These are phyloP conservation scores for Temnothorax curvispinosus DNA, from an alignment of 1,140 invertebrate genomes.

Conservation along the genomic window DNA sequence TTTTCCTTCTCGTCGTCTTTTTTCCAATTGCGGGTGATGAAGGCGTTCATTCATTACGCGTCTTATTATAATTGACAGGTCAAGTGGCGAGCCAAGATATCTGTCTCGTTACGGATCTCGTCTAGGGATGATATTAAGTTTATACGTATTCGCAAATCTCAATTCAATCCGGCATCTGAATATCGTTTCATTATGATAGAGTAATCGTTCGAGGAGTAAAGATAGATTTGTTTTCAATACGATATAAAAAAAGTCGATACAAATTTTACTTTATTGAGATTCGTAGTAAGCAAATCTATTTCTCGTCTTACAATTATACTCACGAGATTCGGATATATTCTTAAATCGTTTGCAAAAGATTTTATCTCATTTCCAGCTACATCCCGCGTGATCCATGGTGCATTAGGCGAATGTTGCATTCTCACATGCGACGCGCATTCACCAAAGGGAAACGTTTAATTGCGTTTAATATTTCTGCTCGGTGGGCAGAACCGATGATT, in stretches of 20 bases:
- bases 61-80: constrained; percentile 71
- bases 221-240: neutral
- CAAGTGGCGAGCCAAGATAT: constrained; percentile 22
- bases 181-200: neutral
- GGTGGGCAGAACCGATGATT: constrained; percentile 47
- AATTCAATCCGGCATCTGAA: neutral
- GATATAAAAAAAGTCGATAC: neutral
- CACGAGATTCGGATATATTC: neutral
- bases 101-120: constrained; percentile 14
- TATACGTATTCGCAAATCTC: neutral
- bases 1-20: constrained; percentile 22
- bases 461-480: constrained; percentile 61
- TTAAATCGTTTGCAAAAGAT: neutral
- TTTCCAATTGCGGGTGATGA: constrained; percentile 60
- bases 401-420: constrained; percentile 37
- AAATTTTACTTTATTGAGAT: neutral
- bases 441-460: constrained; percentile 50
- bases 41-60: constrained; percentile 72
- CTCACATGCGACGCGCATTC: neutral
- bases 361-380: neutral
- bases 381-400: neutral
- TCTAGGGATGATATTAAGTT: constrained; percentile 22
- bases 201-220: neutral
- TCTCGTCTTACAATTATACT: neutral
- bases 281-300: neutral